Evolutionary conservation across 1,140 invertebrate species (phyloP).

Genomic region (Hydropsyche tenuis): DNA sequence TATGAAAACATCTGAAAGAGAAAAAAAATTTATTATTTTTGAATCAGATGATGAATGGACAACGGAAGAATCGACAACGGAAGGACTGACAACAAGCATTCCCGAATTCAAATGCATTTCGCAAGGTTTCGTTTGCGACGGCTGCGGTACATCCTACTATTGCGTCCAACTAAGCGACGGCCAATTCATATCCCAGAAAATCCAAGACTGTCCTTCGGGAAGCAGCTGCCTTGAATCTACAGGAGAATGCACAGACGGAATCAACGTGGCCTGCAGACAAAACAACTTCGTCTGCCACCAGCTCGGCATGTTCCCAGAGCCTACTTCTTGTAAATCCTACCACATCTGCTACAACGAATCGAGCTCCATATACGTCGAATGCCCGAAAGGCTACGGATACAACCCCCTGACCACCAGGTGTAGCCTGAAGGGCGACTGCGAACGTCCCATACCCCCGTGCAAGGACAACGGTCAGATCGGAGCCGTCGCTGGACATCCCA

Average conservation of each 20-base stretch:
- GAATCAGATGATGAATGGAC: too few species aligned
- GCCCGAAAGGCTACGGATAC: conserved; percentile 23
- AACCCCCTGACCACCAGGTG: conserved; percentile 30
- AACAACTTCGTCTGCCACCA: conserved; percentile 40
- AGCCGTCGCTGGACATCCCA: conserved; percentile 9
- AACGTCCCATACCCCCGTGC: neutral
- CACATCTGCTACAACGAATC: conserved; percentile 53
- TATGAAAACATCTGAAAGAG: too few species aligned
- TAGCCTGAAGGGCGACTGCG: conserved; percentile 1
- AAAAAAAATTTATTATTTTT: too few species aligned
- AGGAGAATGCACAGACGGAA: conserved; percentile 17
- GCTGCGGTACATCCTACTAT: conserved; percentile 21
- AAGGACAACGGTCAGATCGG: neutral
- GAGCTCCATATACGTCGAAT: neutral
- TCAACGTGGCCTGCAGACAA: conserved; percentile 30
- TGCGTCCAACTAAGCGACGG: conserved; percentile 27
- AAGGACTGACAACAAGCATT: neutral
- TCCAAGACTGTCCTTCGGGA: conserved; percentile 13
- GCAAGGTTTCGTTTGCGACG: conserved; percentile 38
- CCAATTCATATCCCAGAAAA: neutral
- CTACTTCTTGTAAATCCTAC: conserved; percentile 57
- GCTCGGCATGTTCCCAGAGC: conserved; percentile 57
- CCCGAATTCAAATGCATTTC: neutral
- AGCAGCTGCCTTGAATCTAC: conserved; percentile 18
- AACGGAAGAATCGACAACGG: neutral